Evolutionary conservation across 2,797 vertebrate species (phyloP), one percentile per base, ranked within the genome.

Genomic region (Telmatherina bonti): DNA sequence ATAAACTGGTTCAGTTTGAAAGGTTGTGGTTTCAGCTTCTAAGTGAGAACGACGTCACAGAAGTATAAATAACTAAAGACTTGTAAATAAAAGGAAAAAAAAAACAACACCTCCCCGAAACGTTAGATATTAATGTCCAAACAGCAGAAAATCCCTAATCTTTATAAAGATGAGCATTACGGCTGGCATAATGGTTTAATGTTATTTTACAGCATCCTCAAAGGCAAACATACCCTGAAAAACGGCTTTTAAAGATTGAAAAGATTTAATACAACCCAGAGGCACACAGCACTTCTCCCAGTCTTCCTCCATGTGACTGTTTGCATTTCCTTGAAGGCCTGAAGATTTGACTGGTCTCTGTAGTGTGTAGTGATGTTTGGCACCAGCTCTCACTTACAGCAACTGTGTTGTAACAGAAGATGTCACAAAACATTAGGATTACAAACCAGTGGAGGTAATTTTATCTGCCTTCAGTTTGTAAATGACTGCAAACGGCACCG

Each of bases 241-340:
- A 41, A 30, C 3, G 35, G 12, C 15, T 36, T 36, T 88, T 26
- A 88, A 88, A 82, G 72, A 89, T 88, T 89, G 2, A 87, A 62
- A 67, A 49, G 66, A 64, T 79, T 72, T 72, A 81, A 82, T 76
- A 53, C 68, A 63, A 35, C 47, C 30, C 53, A 62, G 74, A 66
- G 64, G 58, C 61, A 11, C 10, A 8, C 11, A 58, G 63, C 62
- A 49, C 22, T 77, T 60, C 57, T 31, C n/a, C 58, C 45, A 69
- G 59, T 82, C 49, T 79, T 71, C 73, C 56, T 13, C 33, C 60
- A 55, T 83, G 76, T 81, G 57, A 77, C 71, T 82, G 84, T 73
- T 62, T 72, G 67, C 18, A 9, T 81, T 79, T 78, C 69, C 67
- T 71, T 24, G 26, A 33, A 62, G 80, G 56, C 16, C 36, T 26